These are phyloP conservation scores for Gymnothorax reevesii DNA, from an alignment of 2,797 vertebrate species.

Conservation along the genomic window DNA sequence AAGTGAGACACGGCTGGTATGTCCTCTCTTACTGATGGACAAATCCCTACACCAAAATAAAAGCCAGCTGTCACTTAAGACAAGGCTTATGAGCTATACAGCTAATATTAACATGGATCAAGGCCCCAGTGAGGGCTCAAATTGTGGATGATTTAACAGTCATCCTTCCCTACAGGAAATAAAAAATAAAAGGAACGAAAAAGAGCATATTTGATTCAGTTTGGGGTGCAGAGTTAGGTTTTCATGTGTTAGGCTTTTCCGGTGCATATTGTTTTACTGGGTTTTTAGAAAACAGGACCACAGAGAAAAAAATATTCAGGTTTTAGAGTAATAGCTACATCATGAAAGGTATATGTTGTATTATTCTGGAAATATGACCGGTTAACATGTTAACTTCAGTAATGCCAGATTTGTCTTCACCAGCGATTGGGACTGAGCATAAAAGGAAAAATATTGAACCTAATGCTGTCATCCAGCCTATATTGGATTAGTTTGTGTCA, in stretches of 20 bases:
- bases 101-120: slow-evolving; percentile 55
- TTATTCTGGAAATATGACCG: not conserved
- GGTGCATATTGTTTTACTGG: not conserved
- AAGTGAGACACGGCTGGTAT: not conserved
- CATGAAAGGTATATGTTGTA: not conserved
- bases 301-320: not conserved
- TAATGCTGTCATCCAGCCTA: not conserved
- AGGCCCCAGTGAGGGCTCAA: slow-evolving; percentile 62
- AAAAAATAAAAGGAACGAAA: not conserved
- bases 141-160: slow-evolving; percentile 38
- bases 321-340: not conserved
- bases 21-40: not conserved
- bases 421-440: not conserved
- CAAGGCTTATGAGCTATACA: slow-evolving; percentile 47
- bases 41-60: not conserved
- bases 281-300: too few species aligned
- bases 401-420: not conserved
- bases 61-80: slow-evolving; percentile 9
- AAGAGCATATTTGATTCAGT: not conserved
- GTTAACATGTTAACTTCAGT: not conserved
- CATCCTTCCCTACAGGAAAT: not conserved
- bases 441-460: not conserved
- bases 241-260: not conserved
- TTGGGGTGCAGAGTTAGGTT: not conserved
- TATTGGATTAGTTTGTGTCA: not conserved